These are phyloP conservation scores for Drosophila siamana DNA, from an alignment of 2,888 invertebrate species.

Conservation along the genomic window DNA sequence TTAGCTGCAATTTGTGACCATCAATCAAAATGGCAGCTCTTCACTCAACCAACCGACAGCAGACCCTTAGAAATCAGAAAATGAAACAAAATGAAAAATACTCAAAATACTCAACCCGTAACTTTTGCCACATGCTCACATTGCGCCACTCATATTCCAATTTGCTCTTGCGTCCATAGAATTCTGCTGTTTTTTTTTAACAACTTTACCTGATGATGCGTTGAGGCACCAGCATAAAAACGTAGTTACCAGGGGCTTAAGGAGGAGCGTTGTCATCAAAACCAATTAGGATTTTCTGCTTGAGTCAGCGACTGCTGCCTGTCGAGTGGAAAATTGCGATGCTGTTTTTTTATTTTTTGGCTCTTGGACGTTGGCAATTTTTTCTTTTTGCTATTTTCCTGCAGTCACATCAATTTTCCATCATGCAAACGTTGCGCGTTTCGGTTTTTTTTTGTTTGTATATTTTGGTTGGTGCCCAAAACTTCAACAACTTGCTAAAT, in stretches of 20 bases:
- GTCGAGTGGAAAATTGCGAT: constrained; percentile 74
- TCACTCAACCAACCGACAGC: constrained; percentile 37
- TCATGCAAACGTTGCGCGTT: constrained; percentile 64
- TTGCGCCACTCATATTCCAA: constrained; percentile 61
- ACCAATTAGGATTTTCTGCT: constrained; percentile 84
- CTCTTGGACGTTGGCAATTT: constrained; percentile 34
- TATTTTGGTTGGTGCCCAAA: constrained; percentile 39
- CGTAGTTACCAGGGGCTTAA: constrained; percentile 3
- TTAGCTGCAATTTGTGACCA: constrained; percentile 80
- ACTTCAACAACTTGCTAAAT: constrained; percentile 81
- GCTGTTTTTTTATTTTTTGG: constrained; percentile 48
- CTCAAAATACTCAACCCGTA: constrained; percentile 38
- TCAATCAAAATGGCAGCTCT: constrained; percentile 75
- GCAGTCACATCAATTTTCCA: constrained; percentile 77
- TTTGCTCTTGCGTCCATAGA: not conserved
- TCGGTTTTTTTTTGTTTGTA: constrained; percentile 39
- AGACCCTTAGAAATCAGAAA: constrained; percentile 34
- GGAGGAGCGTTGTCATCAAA: constrained; percentile 75
- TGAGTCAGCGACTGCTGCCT: constrained; percentile 63
- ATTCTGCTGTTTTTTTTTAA: constrained; percentile 36
- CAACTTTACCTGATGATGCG: constrained; percentile 71
- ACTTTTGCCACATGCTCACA: constrained; percentile 78
- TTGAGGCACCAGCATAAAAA: constrained; percentile 54
- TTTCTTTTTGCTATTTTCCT: constrained; percentile 37
- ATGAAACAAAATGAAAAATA: constrained; percentile 17